Evolutionary conservation across 1,140 invertebrate species (phyloP), one percentile per base, ranked within the genome.

Genomic region (Mamestra configurata): DNA sequence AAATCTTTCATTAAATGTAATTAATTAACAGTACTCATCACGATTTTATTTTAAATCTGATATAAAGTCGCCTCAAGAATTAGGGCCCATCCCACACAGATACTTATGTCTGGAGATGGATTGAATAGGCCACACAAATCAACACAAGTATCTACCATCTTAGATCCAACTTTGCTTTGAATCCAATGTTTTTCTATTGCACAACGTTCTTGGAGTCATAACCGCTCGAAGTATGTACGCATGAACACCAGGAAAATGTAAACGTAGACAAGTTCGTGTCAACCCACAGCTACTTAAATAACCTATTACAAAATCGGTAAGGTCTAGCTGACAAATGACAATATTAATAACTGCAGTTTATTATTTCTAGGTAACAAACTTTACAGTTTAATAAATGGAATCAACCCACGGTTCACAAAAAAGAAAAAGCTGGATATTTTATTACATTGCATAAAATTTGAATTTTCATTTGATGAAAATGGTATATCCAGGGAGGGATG

Each of bases 401-500:
- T 40, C 61, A 35, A 15, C 35, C 61, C 61, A 40, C 27, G 31
- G 3, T 3, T 43, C n/a, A 27, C 43, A 15, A 27, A 49, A 53
- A 61, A 18, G 5, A 15, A 70, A 70, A 70, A 43, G 35, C 4
- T 20, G 37, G n/a, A n/a, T 22, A 27, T n/a, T 27, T 22, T 35
- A 27, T 49, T 49, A 11, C 22, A 8, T 27, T 70, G 18, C 40
- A 70, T 70, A 70, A 70, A 70, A 49, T 70, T 70, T 70, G 64
- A 70, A 49, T 70, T 46, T 70, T 70, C 43, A 70, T 70, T 24
- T 49, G 15, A 70, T 70, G 40, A 49, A 31, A 70, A 24, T 49
- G 66, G 66, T 46, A 46, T 27, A 49, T 27, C 6, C 10, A 7
- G 37, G 10, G 40, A 24, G 40, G 43, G 43, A 46, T 68, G 46